These are phyloP conservation scores for Plecturocebus donacophilus DNA, from an alignment of 2,113 vertebrate species.

Conservation along the genomic window DNA sequence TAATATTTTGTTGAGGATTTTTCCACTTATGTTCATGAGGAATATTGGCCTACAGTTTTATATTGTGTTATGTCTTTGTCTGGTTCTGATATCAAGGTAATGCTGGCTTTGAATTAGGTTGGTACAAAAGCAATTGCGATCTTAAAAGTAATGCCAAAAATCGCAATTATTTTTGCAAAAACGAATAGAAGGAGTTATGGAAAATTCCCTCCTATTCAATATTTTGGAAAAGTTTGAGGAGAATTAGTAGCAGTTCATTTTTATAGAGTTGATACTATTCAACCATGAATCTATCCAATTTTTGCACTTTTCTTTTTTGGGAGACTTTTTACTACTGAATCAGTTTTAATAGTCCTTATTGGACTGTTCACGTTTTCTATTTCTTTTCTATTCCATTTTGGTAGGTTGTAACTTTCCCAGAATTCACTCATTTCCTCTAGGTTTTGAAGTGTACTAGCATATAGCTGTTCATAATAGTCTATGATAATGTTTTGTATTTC, in stretches of 20 bases:
- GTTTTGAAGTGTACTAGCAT: not conserved
- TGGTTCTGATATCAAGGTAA: not conserved
- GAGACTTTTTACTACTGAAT: not conserved
- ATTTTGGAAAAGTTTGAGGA: not conserved
- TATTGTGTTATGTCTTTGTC: not conserved
- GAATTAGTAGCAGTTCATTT: not conserved
- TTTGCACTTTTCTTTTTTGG: not conserved
- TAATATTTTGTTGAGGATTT: not conserved
- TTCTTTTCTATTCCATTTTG: not conserved
- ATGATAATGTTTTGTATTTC: not conserved
- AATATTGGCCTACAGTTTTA: not conserved
- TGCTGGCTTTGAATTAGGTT: not conserved
- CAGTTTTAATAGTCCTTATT: not conserved
- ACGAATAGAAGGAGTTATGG: not conserved
- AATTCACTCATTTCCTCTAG: not conserved
- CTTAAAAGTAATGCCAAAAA: no score
- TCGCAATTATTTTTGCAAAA: no score
- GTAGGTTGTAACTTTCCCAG: not conserved
- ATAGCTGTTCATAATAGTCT: not conserved
- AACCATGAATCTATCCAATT: not conserved
- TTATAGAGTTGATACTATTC: not conserved
- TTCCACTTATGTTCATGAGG: not conserved
- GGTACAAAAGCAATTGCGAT: no score
- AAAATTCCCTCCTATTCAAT: not conserved
- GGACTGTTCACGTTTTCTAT: not conserved